phyloP scores from a whole-genome alignment of 2,888 invertebrate genomes.

The Caenorhabditis sp. region DNA sequence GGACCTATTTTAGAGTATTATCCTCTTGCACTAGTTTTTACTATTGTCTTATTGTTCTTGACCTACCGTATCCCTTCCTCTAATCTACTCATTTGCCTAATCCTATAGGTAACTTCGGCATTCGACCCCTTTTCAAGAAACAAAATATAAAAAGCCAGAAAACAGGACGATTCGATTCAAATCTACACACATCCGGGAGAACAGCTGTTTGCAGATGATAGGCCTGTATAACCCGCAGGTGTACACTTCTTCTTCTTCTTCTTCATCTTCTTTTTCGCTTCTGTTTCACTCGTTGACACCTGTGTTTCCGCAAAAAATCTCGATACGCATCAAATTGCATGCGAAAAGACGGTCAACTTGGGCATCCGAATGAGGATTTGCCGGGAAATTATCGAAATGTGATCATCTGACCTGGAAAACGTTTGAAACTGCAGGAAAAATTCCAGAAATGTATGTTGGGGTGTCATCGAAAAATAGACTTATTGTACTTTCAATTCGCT shows the following conservation, averaged over 20 bases:
- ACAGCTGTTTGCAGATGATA: conserved; percentile 56
- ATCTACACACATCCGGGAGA: conserved; percentile 7
- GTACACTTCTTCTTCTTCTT: conserved; percentile 13
- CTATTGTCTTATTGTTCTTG: background rate
- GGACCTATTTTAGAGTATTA: conserved; percentile 45
- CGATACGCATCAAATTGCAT: conserved; percentile 30
- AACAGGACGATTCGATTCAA: background rate
- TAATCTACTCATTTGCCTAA: background rate
- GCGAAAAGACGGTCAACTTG: background rate
- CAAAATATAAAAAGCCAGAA: background rate
- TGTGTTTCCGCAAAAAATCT: conserved; percentile 42
- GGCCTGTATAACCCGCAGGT: conserved; percentile 19
- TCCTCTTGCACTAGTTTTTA: background rate
- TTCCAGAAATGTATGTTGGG: too few relatives aligned
- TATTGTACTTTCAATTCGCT: too few relatives aligned
- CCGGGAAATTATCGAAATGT: background rate
- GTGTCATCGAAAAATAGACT: too few relatives aligned
- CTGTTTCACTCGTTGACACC: conserved; percentile 44
- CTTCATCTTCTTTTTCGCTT: background rate
- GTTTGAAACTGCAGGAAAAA: too few relatives aligned
- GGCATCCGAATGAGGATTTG: too few relatives aligned
- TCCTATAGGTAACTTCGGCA: too few relatives aligned
- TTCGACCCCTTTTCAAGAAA: too few relatives aligned
- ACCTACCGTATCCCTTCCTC: too few relatives aligned
- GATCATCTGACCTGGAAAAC: too few relatives aligned